Conservation (phyloP, 2,888 invertebrate genomes). For the Rhogogaster chlorosoma region DNA sequence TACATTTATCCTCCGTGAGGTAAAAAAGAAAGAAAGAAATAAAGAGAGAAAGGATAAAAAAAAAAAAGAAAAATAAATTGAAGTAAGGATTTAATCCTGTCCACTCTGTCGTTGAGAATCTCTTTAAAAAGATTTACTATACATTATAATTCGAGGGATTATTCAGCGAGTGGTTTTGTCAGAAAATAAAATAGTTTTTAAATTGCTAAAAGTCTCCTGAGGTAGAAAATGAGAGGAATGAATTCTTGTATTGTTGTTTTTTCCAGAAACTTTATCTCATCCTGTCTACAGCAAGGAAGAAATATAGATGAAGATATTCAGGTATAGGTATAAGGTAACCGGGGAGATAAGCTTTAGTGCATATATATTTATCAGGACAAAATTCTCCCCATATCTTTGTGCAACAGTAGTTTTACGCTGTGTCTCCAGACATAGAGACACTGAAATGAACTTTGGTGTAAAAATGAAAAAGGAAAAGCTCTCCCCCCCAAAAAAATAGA, state of each 20-base stretch:
- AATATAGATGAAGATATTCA: background rate
- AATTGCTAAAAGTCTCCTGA: conserved; percentile 33
- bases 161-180: background rate
- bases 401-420: background rate
- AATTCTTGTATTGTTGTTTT: background rate
- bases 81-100: background rate
- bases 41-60: background rate
- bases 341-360: background rate
- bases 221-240: conserved; percentile 57
- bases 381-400: background rate
- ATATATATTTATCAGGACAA: conserved; percentile 27
- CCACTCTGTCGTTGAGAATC: background rate
- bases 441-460: conserved; percentile 20
- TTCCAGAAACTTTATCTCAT: conserved; percentile 16
- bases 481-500: background rate
- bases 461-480: background rate
- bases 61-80: background rate
- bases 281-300: background rate
- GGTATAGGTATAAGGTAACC: conserved; percentile 1
- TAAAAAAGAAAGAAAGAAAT: conserved; percentile 48
- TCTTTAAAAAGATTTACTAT: background rate
- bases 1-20: conserved; percentile 14
- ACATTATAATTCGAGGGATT: background rate
- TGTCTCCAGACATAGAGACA: background rate
- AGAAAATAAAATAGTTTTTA: background rate